A percentile compares a stretch with the other conserved stretches of the same genome.
Conservation (phyloP, 2,113 vertebrate genomes). For the Gobiocypris rarus region DNA sequence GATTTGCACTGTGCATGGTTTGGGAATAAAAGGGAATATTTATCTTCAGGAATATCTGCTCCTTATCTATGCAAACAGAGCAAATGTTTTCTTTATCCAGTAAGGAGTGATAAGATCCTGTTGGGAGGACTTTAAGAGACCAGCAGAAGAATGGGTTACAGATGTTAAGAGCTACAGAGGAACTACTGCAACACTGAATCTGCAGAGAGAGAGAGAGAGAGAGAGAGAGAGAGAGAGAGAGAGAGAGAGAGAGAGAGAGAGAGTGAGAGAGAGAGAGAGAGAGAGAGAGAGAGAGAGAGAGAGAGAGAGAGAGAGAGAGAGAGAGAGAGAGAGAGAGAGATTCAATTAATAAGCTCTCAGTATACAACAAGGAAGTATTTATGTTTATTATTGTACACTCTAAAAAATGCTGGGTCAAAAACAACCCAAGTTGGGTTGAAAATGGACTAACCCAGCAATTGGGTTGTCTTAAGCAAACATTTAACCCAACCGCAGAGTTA, state of each 20-base stretch:
- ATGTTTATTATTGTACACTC: slow-evolving; percentile 32
- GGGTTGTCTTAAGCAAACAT: too few relatives aligned
- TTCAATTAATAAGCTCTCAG: slow-evolving; percentile 59
- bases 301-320: too few relatives aligned
- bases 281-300: too few relatives aligned
- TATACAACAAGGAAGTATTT: slow-evolving; percentile 43
- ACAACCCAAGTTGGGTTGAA: too few relatives aligned
- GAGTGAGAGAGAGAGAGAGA: too few relatives aligned
- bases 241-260: too few relatives aligned
- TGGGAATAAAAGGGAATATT: slow-evolving; percentile 38
- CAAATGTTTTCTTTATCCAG: too few relatives aligned
- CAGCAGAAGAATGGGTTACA: slow-evolving; percentile 41
- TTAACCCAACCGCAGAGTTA: too few relatives aligned
- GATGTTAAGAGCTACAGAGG: slow-evolving; percentile 36
- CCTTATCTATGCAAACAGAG: neutral
- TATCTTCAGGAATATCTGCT: slow-evolving; percentile 13
- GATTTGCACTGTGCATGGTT: neutral
- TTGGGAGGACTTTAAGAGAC: neutral
- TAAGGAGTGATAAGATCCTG: slow-evolving; percentile 17
- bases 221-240: too few relatives aligned
- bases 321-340: neutral
- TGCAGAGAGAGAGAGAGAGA: slow-evolving; percentile 2
- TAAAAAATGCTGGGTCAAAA: too few relatives aligned
- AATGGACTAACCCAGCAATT: too few relatives aligned
- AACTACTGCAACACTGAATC: slow-evolving; percentile 33